Percentiles rank a stretch among this genome's conserved stretches.
phyloP scores from a whole-genome alignment of 2,113 vertebrate species.

The Ictidomys tridecemlineatus region DNA sequence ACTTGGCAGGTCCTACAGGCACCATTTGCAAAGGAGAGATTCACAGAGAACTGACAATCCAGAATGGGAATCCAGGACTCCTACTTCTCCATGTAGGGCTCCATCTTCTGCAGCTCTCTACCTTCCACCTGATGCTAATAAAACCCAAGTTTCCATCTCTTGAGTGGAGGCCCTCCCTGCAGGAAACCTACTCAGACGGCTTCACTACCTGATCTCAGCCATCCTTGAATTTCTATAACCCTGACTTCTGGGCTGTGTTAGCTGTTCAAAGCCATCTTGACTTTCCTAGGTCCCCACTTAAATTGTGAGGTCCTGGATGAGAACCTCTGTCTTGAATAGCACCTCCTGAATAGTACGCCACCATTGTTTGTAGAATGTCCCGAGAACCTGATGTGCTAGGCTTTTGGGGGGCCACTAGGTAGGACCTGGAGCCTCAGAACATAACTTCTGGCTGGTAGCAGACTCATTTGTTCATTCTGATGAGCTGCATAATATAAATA shows the following conservation, averaged over 20 bases:
- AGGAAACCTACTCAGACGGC: background rate
- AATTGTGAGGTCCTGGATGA: background rate
- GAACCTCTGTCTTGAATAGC: background rate
- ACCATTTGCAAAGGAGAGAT: background rate
- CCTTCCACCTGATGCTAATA: background rate
- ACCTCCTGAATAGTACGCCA: background rate
- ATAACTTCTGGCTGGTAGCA: background rate
- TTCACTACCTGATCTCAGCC: background rate
- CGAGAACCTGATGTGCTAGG: background rate
- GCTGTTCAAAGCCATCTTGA: background rate
- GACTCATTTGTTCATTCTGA: background rate
- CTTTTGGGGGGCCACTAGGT: too few relatives aligned
- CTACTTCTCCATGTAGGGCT: rapidly evolving
- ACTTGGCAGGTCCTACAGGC: too few relatives aligned
- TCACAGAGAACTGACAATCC: rapidly evolving
- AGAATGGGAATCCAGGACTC: background rate
- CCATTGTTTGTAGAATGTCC: background rate
- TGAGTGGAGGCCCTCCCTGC: background rate
- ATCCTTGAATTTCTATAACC: too few relatives aligned
- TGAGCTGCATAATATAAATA: background rate
- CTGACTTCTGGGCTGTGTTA: rapidly evolving
- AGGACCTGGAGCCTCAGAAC: background rate
- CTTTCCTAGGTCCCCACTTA: rapidly evolving
- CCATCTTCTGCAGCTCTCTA: background rate
- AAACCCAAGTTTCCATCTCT: background rate